Percentiles rank a stretch among this genome's conserved stretches.
Evolutionary conservation across 2,797 vertebrate genomes (phyloP).

Genomic region (Spondyliosoma cantharus): DNA sequence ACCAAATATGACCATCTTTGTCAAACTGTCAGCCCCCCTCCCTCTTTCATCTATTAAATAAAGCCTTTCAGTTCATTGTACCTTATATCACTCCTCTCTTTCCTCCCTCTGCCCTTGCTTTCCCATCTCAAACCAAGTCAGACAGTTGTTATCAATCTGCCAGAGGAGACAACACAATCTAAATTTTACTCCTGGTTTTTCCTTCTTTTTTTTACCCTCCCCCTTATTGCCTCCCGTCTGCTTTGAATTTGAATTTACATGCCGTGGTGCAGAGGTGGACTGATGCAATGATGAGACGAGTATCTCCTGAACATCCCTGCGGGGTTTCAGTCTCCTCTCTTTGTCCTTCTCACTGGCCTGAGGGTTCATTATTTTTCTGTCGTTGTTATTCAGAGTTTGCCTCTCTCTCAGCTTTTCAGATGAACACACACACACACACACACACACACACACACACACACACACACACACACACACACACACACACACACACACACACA

Average conservation of each 20-base stretch:
- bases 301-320: conserved; percentile 31
- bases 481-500: no score
- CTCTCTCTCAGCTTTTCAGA: conserved; percentile 13
- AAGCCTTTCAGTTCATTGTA: conserved; percentile 37
- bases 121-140: conserved; percentile 23
- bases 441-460: no score
- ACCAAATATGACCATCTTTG: conserved; percentile 42
- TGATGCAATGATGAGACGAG: conserved; percentile 41
- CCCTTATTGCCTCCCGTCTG: neutral
- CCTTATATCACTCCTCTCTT: conserved; percentile 17
- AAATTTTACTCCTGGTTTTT: neutral
- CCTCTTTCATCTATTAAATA: conserved; percentile 34
- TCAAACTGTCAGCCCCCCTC: conserved; percentile 41
- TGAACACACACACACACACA: no score
- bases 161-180: conserved; percentile 24
- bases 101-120: conserved; percentile 14
- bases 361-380: conserved; percentile 42
- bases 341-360: conserved; percentile 38
- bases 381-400: conserved; percentile 19
- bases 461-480: no score
- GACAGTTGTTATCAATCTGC: conserved; percentile 47
- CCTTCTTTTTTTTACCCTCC: neutral
- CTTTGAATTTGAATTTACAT: conserved; percentile 45
- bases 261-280: conserved; percentile 33
- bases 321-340: conserved; percentile 34